Base-by-base conservation (phyloP, 2,888 invertebrate genomes). In the Corbicula japonica region DNA sequence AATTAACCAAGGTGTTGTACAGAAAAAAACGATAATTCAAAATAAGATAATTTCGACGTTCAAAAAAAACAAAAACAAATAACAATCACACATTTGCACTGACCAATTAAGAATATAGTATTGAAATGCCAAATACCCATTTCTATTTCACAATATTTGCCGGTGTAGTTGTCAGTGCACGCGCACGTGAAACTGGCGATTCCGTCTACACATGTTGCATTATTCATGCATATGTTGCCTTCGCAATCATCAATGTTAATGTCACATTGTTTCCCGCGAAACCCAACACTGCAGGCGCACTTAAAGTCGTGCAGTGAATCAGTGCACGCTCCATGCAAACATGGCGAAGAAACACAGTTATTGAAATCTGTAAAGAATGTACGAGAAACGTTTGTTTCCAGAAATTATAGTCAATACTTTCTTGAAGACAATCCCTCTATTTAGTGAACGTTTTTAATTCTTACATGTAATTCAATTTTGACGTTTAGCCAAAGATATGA, bases 171-270 rank as follows among this genome's bases (percentile, higher is more conserved):
- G 8, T 28, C n/a, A 8, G 68, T 30, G 62, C 82, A 82, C 0
- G 28, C 18, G 38, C 82, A 82, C 1, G 61, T 71, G 63, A 78
- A 82, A 32, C 44, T 56, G 18, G n/a, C 35, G 12, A 82, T 76
- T 12, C 69, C 76, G 56, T 82, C 82, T 0, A 72, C 32, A 52
- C 82, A 82, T 28, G 76, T 65, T 8, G 72, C 74, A 38, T 66
- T 62, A 44, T 82, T 75, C 65, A 72, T 75, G 41, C 82, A 82
- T 32, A 78, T 46, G 26, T 76, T 71, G n/a, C 44, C 35, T 21
- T 56, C 41, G 54, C 82, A 82, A 44, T 82, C 82, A 58, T 82
- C 78, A n/a, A 72, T 72, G 48, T 82, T 82, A 6, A 58, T 35
- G 8, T 81, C 77, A 30, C 81, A 81, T 28, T 69, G 56, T 1